Base-by-base conservation (phyloP, 2,797 vertebrate species). In the Sebastes iracundus region DNA sequence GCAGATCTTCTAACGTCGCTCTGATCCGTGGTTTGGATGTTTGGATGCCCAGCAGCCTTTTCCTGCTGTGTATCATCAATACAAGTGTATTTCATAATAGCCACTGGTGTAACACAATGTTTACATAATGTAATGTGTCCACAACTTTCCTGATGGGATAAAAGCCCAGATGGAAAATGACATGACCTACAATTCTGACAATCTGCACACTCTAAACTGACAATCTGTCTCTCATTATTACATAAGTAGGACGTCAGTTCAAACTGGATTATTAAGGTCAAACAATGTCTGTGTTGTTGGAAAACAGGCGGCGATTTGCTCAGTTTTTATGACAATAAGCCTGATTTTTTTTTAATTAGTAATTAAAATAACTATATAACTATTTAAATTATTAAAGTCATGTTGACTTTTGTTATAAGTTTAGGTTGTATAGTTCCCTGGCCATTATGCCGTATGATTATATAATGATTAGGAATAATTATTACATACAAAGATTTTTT, bases 211-310 rank as follows among this genome's bases (percentile, higher is more conserved):
- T 0, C 28, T 5, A 46, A 33, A 28, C 42, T 4, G 16, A 79
- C n/a, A 61, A 30, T 72, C 68, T 80, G 64, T 27, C 5, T 18
- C 49, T 69, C 28, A 32, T 77, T 70, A 61, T 62, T 74, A 67
- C 23, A 75, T 30, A 58, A 46, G 42, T 22, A 33, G 53, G 32
- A 38, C 10, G 20, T 58, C 30, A 60, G 22, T n/a, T 49, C 58
- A 52, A 66, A 56, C 38, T 9, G 60, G 52, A 66, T 53, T 30
- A 64, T 62, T 61, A 11, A 66, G 28, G 49, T 58, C 49, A 35
- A 64, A 66, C 42, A 10, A 6, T 5, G 12, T 20, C 7, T 56
- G 66, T 49, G 60, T 27, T 62, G 56, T 18, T 18, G 27, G 33
- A 18, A 35, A 72, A 72, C 25, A 72, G 4, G 2, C 28, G 3